phyloP scores from a whole-genome alignment of 2,797 vertebrate species.

The Arctocebus calabarensis region DNA sequence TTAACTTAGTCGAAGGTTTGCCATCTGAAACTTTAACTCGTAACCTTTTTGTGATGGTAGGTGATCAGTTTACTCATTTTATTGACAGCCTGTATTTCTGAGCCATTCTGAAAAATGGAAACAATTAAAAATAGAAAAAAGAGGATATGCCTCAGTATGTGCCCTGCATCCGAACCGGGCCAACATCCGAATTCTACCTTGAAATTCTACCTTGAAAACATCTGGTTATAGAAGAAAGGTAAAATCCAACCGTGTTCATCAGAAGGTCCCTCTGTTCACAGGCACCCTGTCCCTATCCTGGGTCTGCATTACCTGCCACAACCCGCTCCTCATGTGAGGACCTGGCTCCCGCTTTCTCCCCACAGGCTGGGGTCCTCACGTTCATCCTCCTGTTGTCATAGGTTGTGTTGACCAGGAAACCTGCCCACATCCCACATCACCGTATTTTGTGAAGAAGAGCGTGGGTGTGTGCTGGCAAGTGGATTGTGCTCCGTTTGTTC shows the following conservation, averaged over 20 bases:
- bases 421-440: too few relatives aligned
- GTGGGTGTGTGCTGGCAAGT: accelerated
- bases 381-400: not conserved
- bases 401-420: not conserved
- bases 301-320: too few relatives aligned
- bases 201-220: not conserved
- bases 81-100: not conserved
- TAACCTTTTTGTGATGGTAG: not conserved
- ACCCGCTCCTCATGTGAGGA: not conserved
- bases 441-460: accelerated
- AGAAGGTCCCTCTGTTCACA: too few relatives aligned
- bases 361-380: not conserved
- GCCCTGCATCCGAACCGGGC: not conserved
- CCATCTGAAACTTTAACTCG: not conserved
- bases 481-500: not conserved
- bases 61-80: not conserved
- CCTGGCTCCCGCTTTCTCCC: not conserved
- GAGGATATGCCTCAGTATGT: not conserved
- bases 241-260: not conserved
- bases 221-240: not conserved
- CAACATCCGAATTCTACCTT: not conserved
- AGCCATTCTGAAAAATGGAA: not conserved
- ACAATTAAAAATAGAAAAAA: not conserved
- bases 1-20: not conserved
- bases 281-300: not conserved